These are phyloP conservation scores for Apeira syringaria DNA, from an alignment of 2,888 invertebrate genomes.

Conservation along the genomic window DNA sequence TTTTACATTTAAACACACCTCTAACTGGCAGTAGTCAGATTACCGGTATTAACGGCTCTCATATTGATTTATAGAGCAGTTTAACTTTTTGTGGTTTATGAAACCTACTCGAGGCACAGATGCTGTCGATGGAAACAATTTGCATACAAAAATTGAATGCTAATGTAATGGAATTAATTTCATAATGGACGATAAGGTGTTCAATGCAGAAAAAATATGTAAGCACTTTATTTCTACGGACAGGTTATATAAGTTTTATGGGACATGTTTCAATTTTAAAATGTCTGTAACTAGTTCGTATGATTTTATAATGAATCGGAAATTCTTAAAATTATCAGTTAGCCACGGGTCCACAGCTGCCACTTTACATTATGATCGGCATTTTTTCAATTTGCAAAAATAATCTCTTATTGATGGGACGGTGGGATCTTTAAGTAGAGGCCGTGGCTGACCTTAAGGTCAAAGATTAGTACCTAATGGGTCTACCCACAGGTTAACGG, in stretches of 20 bases:
- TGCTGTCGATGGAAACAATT: constrained; percentile 3
- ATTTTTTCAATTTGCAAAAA: constrained; percentile 14
- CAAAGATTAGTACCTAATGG: constrained; percentile 10
- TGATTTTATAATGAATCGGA: neutral
- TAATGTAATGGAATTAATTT: constrained; percentile 7
- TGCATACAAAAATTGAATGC: constrained; percentile 10
- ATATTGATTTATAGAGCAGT: constrained; percentile 26
- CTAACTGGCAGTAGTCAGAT: constrained; percentile 25
- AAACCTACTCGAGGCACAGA: constrained; percentile 4
- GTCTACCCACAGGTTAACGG: constrained; percentile 22
- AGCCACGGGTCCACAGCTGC: constrained; percentile 7
- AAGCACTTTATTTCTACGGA: neutral
- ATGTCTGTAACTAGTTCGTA: neutral
- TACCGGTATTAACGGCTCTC: constrained; percentile 4
- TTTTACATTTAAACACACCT: constrained; percentile 23
- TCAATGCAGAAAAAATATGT: constrained; percentile 1
- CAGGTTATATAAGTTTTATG: neutral
- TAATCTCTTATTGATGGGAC: constrained; percentile 10
- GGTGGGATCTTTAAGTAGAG: constrained; percentile 23
- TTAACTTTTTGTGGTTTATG: constrained; percentile 12
- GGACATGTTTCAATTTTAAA: neutral
- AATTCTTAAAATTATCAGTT: constrained; percentile 13
- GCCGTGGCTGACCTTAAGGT: constrained; percentile 19
- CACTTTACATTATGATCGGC: constrained; percentile 9
- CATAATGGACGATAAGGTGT: neutral